Percentiles rank a stretch among this genome's conserved stretches.
Conservation (phyloP, 2,797 vertebrate genomes). For the Alfaro cultratus region DNA sequence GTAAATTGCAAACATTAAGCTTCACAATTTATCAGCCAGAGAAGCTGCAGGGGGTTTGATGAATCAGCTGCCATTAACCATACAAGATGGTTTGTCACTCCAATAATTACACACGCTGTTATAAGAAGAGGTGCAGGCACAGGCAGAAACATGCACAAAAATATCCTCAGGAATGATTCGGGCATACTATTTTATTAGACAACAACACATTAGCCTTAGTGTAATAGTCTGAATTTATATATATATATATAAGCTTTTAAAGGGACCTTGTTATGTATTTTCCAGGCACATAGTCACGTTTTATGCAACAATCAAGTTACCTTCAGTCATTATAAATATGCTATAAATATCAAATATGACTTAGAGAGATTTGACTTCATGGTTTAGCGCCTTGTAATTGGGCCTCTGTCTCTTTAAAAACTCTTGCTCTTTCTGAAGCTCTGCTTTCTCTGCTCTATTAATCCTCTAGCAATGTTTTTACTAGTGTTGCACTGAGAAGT, state of each 20-base stretch:
- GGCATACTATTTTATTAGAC: not conserved
- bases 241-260: not conserved
- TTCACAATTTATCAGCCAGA: not conserved
- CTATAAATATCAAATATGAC: no score
- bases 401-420: no score
- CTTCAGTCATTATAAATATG: no score
- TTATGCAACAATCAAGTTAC: no score
- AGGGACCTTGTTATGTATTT: no score
- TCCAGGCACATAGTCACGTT: no score
- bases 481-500: no score
- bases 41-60: not conserved
- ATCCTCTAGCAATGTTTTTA: no score
- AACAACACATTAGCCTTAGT: not conserved
- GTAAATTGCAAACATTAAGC: not conserved
- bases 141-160: not conserved
- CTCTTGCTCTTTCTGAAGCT: no score
- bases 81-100: not conserved
- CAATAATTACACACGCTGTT: not conserved
- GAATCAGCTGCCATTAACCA: slow-evolving; percentile 5
- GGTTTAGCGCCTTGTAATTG: no score
- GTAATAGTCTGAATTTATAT: not conserved
- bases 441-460: no score
- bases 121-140: not conserved
- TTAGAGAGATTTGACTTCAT: no score
- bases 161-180: not conserved